Percentiles rank a stretch among this genome's conserved stretches.
Evolutionary conservation across 2,797 vertebrate genomes (phyloP).

Genomic region (Podarcis lilfordi): DNA sequence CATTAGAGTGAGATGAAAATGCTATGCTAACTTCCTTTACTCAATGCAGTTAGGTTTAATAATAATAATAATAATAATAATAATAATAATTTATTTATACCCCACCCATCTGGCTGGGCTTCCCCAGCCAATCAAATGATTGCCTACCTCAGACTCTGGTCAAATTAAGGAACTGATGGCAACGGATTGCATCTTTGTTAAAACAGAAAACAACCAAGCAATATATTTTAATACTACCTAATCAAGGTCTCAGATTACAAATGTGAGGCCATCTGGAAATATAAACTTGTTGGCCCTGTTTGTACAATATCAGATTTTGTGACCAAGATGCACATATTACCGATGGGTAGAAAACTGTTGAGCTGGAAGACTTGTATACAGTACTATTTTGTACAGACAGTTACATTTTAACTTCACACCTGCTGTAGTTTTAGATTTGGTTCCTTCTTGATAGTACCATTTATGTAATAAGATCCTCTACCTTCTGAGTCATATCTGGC

Average conservation of each 20-base stretch:
- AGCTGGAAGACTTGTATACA: no score
- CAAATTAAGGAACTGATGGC: neutral
- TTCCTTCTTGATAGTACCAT: no score
- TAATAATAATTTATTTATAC: no score
- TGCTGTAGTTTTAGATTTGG: no score
- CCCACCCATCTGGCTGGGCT: no score
- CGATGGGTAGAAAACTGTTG: neutral
- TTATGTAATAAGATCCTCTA: no score
- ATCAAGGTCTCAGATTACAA: neutral
- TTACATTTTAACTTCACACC: no score
- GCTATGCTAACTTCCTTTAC: constrained; percentile 34
- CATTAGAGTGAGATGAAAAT: constrained; percentile 43
- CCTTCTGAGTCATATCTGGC: no score
- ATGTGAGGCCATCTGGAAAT: neutral
- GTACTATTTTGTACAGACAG: no score
- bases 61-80: no score
- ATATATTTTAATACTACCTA: neutral
- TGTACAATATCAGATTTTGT: neutral
- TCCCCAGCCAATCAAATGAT: constrained; percentile 3
- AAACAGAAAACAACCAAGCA: neutral
- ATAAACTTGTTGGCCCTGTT: constrained; percentile 22
- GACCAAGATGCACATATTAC: neutral
- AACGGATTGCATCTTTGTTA: constrained; percentile 31
- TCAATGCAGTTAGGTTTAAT: neutral
- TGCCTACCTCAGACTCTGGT: constrained; percentile 21